Evolutionary conservation across 2,113 vertebrate genomes (phyloP).

Genomic region (Tapirus terrestris): DNA sequence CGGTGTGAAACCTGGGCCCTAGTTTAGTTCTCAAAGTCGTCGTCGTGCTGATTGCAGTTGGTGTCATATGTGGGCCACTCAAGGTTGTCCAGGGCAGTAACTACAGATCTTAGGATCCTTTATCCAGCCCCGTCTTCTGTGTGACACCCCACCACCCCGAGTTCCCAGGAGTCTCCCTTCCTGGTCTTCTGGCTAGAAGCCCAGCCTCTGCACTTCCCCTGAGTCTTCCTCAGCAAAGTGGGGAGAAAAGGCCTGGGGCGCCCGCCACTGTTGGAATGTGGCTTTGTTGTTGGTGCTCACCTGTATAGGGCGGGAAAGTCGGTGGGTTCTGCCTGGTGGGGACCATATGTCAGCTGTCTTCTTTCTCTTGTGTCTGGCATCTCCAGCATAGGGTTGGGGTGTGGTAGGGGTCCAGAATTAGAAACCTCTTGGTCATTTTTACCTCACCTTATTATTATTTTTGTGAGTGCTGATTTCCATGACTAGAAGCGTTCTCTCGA

Average conservation of each 20-base stretch:
- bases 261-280: fast-evolving
- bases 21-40: fast-evolving
- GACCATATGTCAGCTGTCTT: background rate
- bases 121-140: background rate
- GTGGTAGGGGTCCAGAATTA: background rate
- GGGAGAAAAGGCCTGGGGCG: background rate
- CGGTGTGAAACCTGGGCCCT: fast-evolving
- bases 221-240: background rate
- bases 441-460: no score
- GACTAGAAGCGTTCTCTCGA: fast-evolving
- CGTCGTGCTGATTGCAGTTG: background rate
- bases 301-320: background rate
- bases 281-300: background rate
- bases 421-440: background rate
- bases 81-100: background rate
- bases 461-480: background rate
- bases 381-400: background rate
- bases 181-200: background rate
- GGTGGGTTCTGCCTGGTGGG: background rate
- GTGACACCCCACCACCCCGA: background rate
- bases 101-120: no score
- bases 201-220: background rate
- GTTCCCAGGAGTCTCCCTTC: no score
- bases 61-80: background rate
- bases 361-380: background rate